Conservation (phyloP, 1,140 invertebrate genomes). For the Metaphire vulgaris region DNA sequence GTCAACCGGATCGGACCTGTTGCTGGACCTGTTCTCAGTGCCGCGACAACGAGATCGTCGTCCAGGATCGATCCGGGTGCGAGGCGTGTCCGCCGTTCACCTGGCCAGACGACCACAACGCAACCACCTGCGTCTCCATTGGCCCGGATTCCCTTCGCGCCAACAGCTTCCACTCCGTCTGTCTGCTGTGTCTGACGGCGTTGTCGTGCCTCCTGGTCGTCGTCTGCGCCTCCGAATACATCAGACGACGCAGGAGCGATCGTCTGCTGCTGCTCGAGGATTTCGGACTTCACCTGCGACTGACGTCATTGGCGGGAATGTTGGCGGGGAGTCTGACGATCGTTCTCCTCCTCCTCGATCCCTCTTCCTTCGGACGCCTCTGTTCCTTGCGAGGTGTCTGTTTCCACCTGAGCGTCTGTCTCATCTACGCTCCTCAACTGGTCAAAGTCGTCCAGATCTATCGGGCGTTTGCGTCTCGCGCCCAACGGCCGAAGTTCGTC, state of each 20-base stretch:
- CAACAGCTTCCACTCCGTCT: background rate
- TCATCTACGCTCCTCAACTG: constrained; percentile 2
- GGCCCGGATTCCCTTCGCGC: background rate
- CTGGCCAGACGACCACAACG: constrained; percentile 6
- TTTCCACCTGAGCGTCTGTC: background rate
- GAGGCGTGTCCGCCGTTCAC: background rate
- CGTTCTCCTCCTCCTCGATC: background rate
- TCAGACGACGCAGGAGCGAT: background rate
- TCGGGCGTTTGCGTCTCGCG: background rate
- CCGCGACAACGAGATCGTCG: constrained; percentile 14
- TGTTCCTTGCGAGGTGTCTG: background rate
- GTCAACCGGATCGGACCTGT: background rate
- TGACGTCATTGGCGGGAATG: background rate
- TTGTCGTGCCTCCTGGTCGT: constrained; percentile 45
- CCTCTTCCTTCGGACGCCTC: background rate
- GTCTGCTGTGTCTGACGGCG: constrained; percentile 41
- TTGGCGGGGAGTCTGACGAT: background rate
- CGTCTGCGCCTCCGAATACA: constrained; percentile 32
- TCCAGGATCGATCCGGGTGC: background rate
- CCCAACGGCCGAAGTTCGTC: background rate
- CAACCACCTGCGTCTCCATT: background rate
- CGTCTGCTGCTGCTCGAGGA: background rate
- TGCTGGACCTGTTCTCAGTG: constrained; percentile 15
- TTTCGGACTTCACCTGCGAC: background rate
- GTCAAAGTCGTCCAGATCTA: background rate